phyloP scores from a whole-genome alignment of 2,888 invertebrate genomes.

The Ramazzottius varieornatus region DNA sequence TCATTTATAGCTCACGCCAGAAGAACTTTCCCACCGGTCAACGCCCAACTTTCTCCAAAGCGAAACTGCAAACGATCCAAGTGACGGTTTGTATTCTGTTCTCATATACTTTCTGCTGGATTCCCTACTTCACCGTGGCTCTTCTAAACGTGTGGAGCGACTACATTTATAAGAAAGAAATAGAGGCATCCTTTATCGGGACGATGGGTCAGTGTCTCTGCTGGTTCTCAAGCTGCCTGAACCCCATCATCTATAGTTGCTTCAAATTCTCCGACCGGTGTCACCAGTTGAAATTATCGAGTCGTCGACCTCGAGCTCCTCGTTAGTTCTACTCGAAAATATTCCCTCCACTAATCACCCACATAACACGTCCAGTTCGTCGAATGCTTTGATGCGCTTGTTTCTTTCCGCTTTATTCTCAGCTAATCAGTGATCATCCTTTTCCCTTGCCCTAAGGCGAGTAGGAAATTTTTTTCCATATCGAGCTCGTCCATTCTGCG shows the following conservation, averaged over 20 bases:
- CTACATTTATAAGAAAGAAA: background rate
- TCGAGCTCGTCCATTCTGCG: too few species aligned
- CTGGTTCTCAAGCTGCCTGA: slow-evolving; percentile 22
- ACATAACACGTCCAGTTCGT: too few species aligned
- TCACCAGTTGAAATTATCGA: background rate
- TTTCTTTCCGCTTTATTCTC: too few species aligned
- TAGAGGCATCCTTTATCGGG: background rate
- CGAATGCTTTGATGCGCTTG: too few species aligned
- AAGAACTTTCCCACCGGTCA: too few species aligned
- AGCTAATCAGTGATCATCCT: too few species aligned
- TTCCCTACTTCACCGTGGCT: slow-evolving; percentile 22
- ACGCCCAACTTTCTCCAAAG: slow-evolving; percentile 22
- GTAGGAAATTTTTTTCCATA: too few species aligned
- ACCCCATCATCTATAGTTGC: slow-evolving; percentile 24
- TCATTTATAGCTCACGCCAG: too few species aligned
- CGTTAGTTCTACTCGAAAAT: too few species aligned
- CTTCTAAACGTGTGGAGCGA: slow-evolving; percentile 11
- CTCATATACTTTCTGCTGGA: slow-evolving; percentile 25
- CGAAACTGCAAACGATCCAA: slow-evolving; percentile 25
- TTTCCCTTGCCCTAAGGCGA: too few species aligned
- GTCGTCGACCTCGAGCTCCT: too few species aligned
- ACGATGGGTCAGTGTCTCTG: slow-evolving; percentile 10
- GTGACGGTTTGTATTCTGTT: slow-evolving; percentile 25
- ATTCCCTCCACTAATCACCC: too few species aligned
- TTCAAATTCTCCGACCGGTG: slow-evolving; percentile 16